phyloP scores from a whole-genome alignment of 2,113 vertebrate genomes.

The Poecilia latipinna region DNA sequence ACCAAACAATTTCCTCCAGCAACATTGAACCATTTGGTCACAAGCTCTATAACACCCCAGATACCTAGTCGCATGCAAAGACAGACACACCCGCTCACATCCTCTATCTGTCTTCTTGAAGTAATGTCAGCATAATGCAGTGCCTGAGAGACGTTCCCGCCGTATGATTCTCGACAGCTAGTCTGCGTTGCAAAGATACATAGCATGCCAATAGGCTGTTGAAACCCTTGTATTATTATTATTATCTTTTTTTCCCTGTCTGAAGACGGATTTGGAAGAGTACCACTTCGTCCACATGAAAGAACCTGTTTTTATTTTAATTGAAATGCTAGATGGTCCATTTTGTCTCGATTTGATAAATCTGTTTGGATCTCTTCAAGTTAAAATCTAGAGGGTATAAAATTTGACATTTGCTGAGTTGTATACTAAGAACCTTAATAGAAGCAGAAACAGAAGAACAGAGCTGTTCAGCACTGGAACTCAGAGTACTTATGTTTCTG shows the following conservation, averaged over 20 bases:
- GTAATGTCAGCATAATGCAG: slow-evolving; percentile 61
- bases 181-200: slow-evolving; percentile 64
- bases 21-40: slow-evolving; percentile 45
- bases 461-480: slow-evolving; percentile 44
- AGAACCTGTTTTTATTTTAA: slow-evolving; percentile 52
- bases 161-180: slow-evolving; percentile 68
- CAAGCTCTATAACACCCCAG: slow-evolving; percentile 30
- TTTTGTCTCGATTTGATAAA: slow-evolving; percentile 45
- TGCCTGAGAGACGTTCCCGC: slow-evolving; percentile 50
- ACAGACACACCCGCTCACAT: slow-evolving; percentile 13
- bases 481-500: slow-evolving; percentile 49
- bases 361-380: slow-evolving; percentile 58
- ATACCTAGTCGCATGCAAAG: slow-evolving; percentile 27
- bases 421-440: slow-evolving; percentile 39
- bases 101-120: slow-evolving; percentile 45
- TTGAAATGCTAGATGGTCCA: slow-evolving; percentile 17
- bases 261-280: slow-evolving; percentile 70
- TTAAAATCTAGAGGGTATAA: slow-evolving; percentile 65
- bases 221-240: slow-evolving; percentile 52
- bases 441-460: slow-evolving; percentile 52
- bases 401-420: slow-evolving; percentile 60
- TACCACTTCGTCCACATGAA: slow-evolving; percentile 67
- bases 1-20: slow-evolving; percentile 53
- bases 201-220: slow-evolving; percentile 72
- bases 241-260: slow-evolving; percentile 42